Conservation (phyloP, 1,140 invertebrate species). For the Caerostris darwini region DNA sequence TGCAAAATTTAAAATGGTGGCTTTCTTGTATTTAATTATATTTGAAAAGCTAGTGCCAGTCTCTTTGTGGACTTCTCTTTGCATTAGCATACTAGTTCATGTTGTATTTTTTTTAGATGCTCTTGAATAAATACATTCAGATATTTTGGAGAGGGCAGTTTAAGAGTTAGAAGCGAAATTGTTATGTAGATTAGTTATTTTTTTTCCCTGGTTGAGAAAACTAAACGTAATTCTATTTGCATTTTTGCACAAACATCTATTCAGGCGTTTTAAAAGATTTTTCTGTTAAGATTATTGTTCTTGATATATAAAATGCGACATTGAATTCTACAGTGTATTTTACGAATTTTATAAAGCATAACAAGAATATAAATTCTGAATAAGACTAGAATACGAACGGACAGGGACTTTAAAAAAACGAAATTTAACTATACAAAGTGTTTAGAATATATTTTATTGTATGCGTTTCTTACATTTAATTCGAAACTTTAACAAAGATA, state of each 20-base stretch:
- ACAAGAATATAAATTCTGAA: too few species aligned
- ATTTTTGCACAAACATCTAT: background rate
- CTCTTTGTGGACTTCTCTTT: background rate
- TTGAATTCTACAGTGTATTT: background rate
- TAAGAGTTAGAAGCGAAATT: background rate
- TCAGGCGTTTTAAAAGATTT: background rate
- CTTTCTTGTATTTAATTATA: background rate
- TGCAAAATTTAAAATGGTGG: background rate
- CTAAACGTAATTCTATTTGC: background rate
- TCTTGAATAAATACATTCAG: conserved; percentile 15
- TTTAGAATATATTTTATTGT: too few species aligned
- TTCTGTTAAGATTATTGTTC: background rate
- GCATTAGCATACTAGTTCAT: background rate
- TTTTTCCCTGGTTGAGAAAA: background rate
- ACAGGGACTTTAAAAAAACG: too few species aligned
- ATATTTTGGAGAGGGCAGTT: background rate
- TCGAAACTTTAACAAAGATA: too few species aligned
- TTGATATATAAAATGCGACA: background rate
- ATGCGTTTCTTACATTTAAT: too few species aligned
- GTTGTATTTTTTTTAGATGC: background rate
- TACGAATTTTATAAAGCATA: too few species aligned
- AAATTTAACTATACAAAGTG: too few species aligned
- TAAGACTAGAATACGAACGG: too few species aligned
- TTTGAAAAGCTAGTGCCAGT: background rate
- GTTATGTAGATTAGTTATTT: conserved; percentile 18